Base-by-base conservation (phyloP, 2,888 invertebrate species). In the Biston stratarius region DNA sequence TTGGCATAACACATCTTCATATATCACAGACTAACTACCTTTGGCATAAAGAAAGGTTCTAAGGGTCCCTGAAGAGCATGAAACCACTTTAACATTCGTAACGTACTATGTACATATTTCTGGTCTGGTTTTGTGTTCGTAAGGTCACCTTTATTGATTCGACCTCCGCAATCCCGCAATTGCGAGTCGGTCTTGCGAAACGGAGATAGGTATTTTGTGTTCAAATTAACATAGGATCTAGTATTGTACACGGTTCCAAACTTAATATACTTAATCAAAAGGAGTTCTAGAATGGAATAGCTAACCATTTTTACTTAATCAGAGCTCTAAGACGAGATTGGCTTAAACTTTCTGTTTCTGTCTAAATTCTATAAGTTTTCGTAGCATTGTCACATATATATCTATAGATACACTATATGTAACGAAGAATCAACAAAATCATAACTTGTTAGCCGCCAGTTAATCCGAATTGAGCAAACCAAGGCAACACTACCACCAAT, bases 121-220 rank as follows among this genome's bases (percentile, higher is more conserved):
- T n/a, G n/a, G n/a, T 53, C 11, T 34, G 34, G 51, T 61, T 68
- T 70, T 70, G 64, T 70, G 67, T 70, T 69, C 65, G 65, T 71
- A 67, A 75, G 72, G 73, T 73, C 73, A 42, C 40, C 60, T 63
- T 62, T 69, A 73, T 74, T 74, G 71, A 70, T 74, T 73, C 64
- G 74, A 74, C 74, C 74, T 74, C 64, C 56, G 55, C 33, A 45
- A 36, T 8, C 49, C 48, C 34, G 60, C 55, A 51, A 48, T 40
- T 5, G 9, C 38, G 38, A 9, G 6, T 38, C 8, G n/a, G 53
- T n/a, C 45, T 64, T 62, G 44, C 59, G 45, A 65, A 42, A 58
- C 42, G 52, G 52, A 48, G 11, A 42, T 14, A 44, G 44, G 42
- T 58, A 58, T 7, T 12, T 48, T 0, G 9, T 24, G 24, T 24